Evolutionary conservation across 2,888 invertebrate species (phyloP).

Genomic region (Agelastica alni): DNA sequence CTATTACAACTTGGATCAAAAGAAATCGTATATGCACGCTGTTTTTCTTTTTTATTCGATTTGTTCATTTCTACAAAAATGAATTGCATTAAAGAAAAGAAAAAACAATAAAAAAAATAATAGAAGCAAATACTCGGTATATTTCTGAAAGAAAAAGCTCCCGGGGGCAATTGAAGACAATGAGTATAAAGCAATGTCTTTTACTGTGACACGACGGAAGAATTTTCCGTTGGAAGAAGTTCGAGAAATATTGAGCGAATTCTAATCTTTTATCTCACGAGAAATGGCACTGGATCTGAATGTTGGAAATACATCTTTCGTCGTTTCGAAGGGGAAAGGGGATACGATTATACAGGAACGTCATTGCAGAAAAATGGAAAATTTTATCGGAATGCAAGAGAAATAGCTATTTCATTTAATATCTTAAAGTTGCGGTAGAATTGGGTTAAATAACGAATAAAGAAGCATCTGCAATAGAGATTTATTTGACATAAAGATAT

Average conservation of each 20-base stretch:
- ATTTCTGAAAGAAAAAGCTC: constrained; percentile 8
- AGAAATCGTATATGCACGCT: no score
- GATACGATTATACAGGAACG: background rate
- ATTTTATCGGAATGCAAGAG: no score
- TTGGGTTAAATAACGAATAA: no score
- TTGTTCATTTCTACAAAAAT: constrained; percentile 4
- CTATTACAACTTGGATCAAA: no score
- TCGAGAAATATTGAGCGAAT: constrained; percentile 13
- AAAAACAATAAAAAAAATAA: constrained; percentile 6
- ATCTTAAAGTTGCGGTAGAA: no score
- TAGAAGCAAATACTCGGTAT: constrained; percentile 4
- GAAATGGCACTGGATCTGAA: constrained; percentile 5
- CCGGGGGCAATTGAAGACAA: constrained; percentile 11
- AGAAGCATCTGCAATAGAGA: no score
- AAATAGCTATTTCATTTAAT: no score
- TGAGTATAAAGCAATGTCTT: constrained; percentile 17
- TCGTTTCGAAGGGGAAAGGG: background rate
- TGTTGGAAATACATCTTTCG: constrained; percentile 4
- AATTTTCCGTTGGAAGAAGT: background rate
- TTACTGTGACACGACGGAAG: constrained; percentile 3
- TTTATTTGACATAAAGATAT: no score
- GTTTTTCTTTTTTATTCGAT: no score
- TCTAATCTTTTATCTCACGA: constrained; percentile 17
- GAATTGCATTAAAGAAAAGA: constrained; percentile 3
- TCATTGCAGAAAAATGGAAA: no score